Base-by-base conservation (phyloP, 1,140 invertebrate genomes). In the Vanessa tameamea region DNA sequence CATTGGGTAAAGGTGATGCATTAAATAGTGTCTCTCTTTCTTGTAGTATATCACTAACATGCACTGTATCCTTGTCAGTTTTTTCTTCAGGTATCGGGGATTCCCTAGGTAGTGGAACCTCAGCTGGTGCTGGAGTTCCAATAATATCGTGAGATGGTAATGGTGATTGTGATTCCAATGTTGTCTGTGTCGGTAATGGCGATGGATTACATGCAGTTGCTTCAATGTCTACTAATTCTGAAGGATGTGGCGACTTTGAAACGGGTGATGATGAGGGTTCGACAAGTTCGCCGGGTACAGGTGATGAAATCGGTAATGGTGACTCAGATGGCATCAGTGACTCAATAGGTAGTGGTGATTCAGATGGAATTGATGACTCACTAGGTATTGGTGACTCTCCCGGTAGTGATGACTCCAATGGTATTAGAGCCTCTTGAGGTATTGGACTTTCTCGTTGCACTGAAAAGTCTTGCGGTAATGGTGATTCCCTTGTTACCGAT, bases 91-190 rank as follows among this genome's bases (percentile, higher is more conserved):
- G 75, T 70, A 77, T 47, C 20, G 77, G 77, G 31, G 84, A 82
- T 68, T 85, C 85, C 61, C 75, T 78, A 6, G 80, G 83, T 64
- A 87, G 64, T 11, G 82, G 82, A 76, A 84, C 75, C 55, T 84
- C 82, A 59, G 82, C 78, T 20, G 82, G 81, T 63, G 75, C 50
- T 47, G 73, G 76, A 23, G 76, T 47, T 53, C 73, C 65, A n/a
- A 47, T 20, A 15, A 72, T 55, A 51, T 72, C 50, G 37, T 77
- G 59, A 66, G 68, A 50, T 31, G 72, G 71, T 50, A 77, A 48
- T 64, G 74, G 69, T 43, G 77, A 77, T 26, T 75, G 64, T 63
- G 48, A 31, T 65, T 73, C 66, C 20, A 57, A 16, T 23, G 71
- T 48, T 20, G 55, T 72, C 13, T 77, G 63, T 72, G 69, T 48